Evolutionary conservation across 1,140 invertebrate species (phyloP).

Genomic region (Varroa destructor): DNA sequence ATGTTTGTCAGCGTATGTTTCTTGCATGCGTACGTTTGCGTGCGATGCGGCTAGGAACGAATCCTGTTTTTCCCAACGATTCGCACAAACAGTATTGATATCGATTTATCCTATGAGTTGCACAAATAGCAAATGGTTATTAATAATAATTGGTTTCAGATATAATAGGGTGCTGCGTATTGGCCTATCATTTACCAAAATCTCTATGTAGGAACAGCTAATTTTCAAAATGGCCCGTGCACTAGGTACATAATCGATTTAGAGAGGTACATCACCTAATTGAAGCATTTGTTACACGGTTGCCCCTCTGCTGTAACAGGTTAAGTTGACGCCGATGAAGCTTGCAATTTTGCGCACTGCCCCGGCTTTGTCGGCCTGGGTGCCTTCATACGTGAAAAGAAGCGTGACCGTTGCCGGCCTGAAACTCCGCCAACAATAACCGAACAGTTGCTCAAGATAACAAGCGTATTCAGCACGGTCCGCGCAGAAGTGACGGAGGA

Average conservation of each 20-base stretch:
- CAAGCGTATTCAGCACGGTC: conserved; percentile 10
- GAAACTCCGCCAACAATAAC: conserved; percentile 11
- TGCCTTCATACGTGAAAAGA: conserved; percentile 9
- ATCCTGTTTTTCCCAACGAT: not conserved
- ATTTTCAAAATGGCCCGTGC: too few species aligned
- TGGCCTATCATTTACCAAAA: too few species aligned
- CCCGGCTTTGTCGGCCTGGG: not conserved
- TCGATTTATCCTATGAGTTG: not conserved
- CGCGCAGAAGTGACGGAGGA: not conserved
- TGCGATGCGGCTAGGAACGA: not conserved
- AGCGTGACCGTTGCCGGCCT: not conserved
- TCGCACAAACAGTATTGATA: not conserved
- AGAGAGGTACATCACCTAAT: too few species aligned
- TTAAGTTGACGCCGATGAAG: conserved; percentile 1
- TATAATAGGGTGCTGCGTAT: too few species aligned
- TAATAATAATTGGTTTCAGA: too few species aligned
- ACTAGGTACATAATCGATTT: too few species aligned
- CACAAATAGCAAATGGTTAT: not conserved
- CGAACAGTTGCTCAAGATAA: not conserved
- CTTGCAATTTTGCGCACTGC: not conserved
- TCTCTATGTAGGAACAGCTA: too few species aligned
- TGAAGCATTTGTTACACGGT: not conserved
- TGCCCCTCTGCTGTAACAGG: conserved; percentile 1
- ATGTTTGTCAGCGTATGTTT: not conserved
- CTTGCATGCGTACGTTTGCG: not conserved